Conservation (phyloP, 2,113 vertebrate genomes). For the Clarias batrachus region DNA sequence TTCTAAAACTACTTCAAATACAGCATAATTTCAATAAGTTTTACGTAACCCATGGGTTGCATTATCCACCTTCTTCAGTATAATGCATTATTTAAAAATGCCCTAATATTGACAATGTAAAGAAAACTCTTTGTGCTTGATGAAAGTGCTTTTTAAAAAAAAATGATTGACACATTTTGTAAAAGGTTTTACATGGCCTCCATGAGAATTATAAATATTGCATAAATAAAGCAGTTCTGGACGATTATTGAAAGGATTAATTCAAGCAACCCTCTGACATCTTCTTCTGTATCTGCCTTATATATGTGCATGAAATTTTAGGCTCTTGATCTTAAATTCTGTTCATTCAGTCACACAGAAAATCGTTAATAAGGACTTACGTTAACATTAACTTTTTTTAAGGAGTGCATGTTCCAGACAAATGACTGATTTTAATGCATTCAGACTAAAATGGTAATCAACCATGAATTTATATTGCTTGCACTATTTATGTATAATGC, state of each 20-base stretch:
- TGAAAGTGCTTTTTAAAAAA: not conserved
- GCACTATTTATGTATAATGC: not conserved
- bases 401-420: not conserved
- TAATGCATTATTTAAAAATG: not conserved
- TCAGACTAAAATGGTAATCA: not conserved
- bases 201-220: not conserved
- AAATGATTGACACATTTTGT: conserved; percentile 2
- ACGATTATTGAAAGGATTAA: not conserved
- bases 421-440: not conserved
- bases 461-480: not conserved
- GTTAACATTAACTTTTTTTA: not conserved
- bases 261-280: not conserved
- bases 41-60: not conserved
- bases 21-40: not conserved
- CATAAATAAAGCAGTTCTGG: not conserved
- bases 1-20: not conserved
- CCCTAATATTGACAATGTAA: not conserved
- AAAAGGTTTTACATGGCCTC: not conserved
- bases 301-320: not conserved
- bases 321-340: not conserved
- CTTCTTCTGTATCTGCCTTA: not conserved
- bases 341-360: not conserved
- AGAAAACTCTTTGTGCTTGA: not conserved
- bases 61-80: not conserved
- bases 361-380: not conserved